phyloP scores from a whole-genome alignment of 2,113 vertebrate genomes.

The Poecilia latipinna region DNA sequence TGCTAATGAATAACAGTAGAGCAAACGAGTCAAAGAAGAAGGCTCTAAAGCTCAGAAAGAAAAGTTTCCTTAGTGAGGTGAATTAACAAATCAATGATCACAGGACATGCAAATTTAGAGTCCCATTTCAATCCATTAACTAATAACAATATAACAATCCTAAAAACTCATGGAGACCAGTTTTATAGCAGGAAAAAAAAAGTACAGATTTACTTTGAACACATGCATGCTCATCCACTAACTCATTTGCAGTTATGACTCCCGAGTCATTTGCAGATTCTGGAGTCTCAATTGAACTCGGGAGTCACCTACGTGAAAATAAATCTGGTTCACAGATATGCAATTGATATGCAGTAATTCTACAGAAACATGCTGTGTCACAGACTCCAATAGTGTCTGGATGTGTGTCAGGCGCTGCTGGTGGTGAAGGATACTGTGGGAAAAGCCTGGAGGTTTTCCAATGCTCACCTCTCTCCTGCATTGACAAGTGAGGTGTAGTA shows the following conservation, averaged over 20 bases:
- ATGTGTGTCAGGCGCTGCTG: slow-evolving; percentile 47
- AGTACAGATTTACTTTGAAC: neutral
- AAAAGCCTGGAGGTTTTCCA: slow-evolving; percentile 65
- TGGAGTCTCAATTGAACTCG: slow-evolving; percentile 1
- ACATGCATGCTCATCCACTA: neutral
- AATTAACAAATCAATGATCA: too few relatives aligned
- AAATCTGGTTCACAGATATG: slow-evolving; percentile 1
- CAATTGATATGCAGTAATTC: slow-evolving; percentile 7
- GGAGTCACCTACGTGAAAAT: slow-evolving; percentile 2
- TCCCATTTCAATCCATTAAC: too few relatives aligned
- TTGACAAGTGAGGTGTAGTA: slow-evolving; percentile 79
- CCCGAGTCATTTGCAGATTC: too few relatives aligned
- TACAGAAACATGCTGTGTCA: slow-evolving; percentile 63
- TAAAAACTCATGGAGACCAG: too few relatives aligned
- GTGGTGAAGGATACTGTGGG: slow-evolving; percentile 58
- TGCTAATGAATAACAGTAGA: slow-evolving; percentile 18
- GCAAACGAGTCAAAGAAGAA: slow-evolving; percentile 19
- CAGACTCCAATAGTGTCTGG: slow-evolving; percentile 18
- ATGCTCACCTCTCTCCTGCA: slow-evolving; percentile 70
- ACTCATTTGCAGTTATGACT: neutral
- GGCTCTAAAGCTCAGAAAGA: neutral
- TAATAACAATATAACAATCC: too few relatives aligned
- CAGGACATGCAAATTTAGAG: too few relatives aligned
- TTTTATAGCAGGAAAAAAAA: too few relatives aligned
- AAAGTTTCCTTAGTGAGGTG: too few relatives aligned